Percentiles rank a stretch among this genome's conserved stretches.
Conservation (phyloP, 2,797 vertebrate genomes). For the Miichthys miiuy region DNA sequence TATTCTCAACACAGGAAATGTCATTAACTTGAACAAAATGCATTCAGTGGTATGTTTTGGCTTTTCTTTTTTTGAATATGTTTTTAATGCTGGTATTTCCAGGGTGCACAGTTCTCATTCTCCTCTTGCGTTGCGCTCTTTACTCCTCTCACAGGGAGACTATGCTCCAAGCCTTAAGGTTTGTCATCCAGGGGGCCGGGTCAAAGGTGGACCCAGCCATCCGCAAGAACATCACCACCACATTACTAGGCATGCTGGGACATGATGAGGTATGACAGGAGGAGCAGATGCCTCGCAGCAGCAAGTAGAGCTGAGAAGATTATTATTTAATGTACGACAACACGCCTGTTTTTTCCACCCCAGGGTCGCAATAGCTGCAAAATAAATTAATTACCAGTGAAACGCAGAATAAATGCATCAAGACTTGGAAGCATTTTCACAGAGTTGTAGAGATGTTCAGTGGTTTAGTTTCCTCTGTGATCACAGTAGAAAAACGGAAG, state of each 20-base stretch:
- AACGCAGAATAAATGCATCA: not conserved
- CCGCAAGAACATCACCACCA: constrained; percentile 91
- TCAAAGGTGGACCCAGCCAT: constrained; percentile 94
- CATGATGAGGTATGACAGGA: constrained; percentile 94
- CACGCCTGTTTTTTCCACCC: not conserved
- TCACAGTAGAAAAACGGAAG: constrained; percentile 65
- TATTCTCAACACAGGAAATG: not conserved
- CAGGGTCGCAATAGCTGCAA: not conserved
- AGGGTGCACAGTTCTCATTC: not conserved
- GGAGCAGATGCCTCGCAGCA: constrained; percentile 28
- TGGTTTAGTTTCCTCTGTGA: constrained; percentile 44
- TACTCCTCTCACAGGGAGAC: constrained; percentile 89
- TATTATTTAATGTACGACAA: constrained; percentile 1
- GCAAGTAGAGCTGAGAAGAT: not conserved
- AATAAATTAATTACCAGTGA: not conserved
- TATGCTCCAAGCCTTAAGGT: constrained; percentile 96
- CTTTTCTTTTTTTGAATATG: no score
- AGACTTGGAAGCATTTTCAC: not conserved
- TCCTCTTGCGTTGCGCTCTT: constrained; percentile 15
- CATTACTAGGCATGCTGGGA: constrained; percentile 96
- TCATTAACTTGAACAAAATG: not conserved
- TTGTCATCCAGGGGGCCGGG: constrained; percentile 96
- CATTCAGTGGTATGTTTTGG: not conserved
- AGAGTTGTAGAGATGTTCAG: constrained; percentile 11
- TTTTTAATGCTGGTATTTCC: not conserved